These are phyloP conservation scores for Cynocephalus volans DNA, from an alignment of 2,113 vertebrate species.

Conservation along the genomic window DNA sequence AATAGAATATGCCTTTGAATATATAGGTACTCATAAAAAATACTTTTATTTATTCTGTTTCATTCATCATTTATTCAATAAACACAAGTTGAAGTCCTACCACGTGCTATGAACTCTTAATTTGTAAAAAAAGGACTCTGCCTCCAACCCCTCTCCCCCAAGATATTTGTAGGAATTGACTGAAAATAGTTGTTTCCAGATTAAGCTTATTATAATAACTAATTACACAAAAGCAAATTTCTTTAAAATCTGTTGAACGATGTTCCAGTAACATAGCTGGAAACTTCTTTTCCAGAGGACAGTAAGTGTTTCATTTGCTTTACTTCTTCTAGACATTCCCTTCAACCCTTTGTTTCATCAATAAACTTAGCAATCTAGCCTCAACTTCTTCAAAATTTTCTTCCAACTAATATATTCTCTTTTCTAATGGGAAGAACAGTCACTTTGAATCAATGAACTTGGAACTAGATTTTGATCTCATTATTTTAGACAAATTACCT, in stretches of 20 bases:
- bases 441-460: background rate
- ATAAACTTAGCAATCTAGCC: background rate
- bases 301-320: background rate
- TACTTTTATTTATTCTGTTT: constrained; percentile 1
- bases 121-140: background rate
- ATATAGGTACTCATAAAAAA: background rate
- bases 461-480: background rate
- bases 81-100: background rate
- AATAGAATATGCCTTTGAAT: background rate
- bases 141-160: background rate
- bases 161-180: background rate
- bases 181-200: background rate
- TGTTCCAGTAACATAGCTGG: background rate
- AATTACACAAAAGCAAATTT: background rate
- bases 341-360: background rate
- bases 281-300: background rate
- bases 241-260: background rate
- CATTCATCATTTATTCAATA: background rate
- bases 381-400: background rate
- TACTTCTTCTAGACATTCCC: background rate
- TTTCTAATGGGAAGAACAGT: background rate
- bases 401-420: background rate
- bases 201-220: background rate
- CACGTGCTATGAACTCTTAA: background rate
- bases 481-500: background rate